Evolutionary conservation across 2,113 vertebrate genomes (phyloP).

Genomic region (Megatriorchis doriae): DNA sequence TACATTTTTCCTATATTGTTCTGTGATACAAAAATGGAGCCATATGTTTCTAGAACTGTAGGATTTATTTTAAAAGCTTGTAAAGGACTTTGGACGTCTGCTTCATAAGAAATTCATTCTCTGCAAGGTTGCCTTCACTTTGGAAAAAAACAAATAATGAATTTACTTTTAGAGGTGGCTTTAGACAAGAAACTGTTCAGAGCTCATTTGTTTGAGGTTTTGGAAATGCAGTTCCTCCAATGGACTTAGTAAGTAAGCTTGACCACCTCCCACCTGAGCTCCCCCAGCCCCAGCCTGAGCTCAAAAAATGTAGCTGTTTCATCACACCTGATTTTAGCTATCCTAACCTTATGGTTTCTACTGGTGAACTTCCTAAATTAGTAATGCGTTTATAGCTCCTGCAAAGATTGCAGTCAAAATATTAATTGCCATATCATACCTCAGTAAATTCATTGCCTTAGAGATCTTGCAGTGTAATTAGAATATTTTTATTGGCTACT

Average conservation of each 20-base stretch:
- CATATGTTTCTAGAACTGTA: neutral
- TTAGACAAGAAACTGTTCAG: neutral
- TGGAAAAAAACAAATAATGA: neutral
- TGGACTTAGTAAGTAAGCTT: neutral
- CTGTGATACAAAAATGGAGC: neutral
- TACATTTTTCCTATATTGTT: neutral
- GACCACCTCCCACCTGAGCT: too few relatives aligned
- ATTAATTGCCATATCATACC: neutral
- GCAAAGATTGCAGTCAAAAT: neutral
- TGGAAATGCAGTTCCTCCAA: neutral
- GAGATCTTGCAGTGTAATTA: neutral
- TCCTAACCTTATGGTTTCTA: neutral
- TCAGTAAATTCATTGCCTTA: neutral
- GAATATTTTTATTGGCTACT: neutral
- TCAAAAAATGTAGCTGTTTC: neutral
- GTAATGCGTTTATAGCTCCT: neutral
- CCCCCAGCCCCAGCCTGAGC: neutral
- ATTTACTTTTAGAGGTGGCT: neutral
- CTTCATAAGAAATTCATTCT: neutral
- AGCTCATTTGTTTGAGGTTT: neutral
- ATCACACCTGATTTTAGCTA: neutral
- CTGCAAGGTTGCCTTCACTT: neutral
- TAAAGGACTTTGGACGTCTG: neutral
- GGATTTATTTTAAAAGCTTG: conserved; percentile 8
- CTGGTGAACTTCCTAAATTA: neutral